Base-by-base conservation (phyloP, 2,113 vertebrate genomes). In the Petromus typicus region DNA sequence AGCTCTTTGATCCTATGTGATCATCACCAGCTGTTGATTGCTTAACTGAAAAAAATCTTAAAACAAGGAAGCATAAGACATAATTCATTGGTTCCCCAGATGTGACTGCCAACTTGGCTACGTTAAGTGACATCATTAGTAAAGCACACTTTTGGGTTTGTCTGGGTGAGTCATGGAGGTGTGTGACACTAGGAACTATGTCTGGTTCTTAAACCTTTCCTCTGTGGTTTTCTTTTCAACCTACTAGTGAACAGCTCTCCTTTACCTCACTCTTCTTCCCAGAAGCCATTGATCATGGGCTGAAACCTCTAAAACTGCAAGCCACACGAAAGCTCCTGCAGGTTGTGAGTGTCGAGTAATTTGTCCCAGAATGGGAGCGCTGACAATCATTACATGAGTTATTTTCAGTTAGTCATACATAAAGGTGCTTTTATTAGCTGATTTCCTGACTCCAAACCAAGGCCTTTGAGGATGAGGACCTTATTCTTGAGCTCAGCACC, bases 11-110 rank as follows among this genome's bases (percentile, higher is more conserved):
- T 18, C 32, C 37, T 11, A 8, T 4, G 8, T 17, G 32, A 79
- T 37, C 54, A 45, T 43, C 13, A 75, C 56, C 16, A 66, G 76
- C 18, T 57, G 27, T 22, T 37, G 61, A 67, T 25, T 18, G 54
- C 18, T 67, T 91, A 78, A 69, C 3, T 80, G 90, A 73, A 87
- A 73, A 87, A 81, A 92, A 66, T 7, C 13, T 85, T 61, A 80
- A 57, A 73, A 66, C 43, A 17, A 48, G 6, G 61, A 71, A 86
- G 37, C 23, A 59, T n/a, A 71, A 82, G 54, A 32, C 1, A 25
- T n/a, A 17, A 66, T 40, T 91, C 17, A 32, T 27, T 0, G 2
- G 45, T 69, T 64, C 9, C 25, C 11, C 79, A 30, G 57, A 86
- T 5, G 17, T 75, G 6, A 45, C 71, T 43, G 71, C 71, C 25